Conservation (phyloP, 23 tunicate species). For the Ciona savignyi region DNA sequence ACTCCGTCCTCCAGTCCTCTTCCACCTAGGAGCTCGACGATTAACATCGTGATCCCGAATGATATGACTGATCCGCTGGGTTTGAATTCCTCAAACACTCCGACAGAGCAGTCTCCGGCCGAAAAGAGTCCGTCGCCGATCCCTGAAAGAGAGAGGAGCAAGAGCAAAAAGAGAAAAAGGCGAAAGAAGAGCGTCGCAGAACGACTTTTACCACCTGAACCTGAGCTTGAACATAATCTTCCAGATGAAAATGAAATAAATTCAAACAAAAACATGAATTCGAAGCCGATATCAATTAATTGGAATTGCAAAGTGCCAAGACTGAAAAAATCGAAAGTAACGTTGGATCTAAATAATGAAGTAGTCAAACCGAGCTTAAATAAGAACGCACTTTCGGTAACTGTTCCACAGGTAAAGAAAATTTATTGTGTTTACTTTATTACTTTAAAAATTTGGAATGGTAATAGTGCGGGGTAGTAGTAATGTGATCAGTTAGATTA, state of each 20-base stretch:
- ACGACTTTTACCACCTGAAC: background rate
- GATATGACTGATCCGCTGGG: slow-evolving; percentile 91
- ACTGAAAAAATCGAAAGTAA: no score
- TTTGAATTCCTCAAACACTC: slow-evolving; percentile 13
- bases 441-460: no score
- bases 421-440: no score
- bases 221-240: background rate
- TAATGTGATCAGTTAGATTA: no score
- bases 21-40: slow-evolving; percentile 76
- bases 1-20: slow-evolving; percentile 83
- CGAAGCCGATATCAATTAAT: no score
- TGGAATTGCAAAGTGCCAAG: no score
- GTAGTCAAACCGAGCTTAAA: no score
- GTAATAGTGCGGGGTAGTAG: no score
- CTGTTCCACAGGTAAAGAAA: no score
- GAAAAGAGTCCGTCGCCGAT: background rate
- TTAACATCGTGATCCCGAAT: slow-evolving; percentile 62
- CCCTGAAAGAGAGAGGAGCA: background rate
- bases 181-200: background rate
- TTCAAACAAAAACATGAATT: no score
- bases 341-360: no score
- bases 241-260: background rate
- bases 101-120: background rate
- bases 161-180: background rate
- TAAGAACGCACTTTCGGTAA: no score